A percentile compares a stretch with the other conserved stretches of the same genome.
phyloP scores from a whole-genome alignment of 2,113 vertebrate species.

The Leucoraja erinaceus region DNA sequence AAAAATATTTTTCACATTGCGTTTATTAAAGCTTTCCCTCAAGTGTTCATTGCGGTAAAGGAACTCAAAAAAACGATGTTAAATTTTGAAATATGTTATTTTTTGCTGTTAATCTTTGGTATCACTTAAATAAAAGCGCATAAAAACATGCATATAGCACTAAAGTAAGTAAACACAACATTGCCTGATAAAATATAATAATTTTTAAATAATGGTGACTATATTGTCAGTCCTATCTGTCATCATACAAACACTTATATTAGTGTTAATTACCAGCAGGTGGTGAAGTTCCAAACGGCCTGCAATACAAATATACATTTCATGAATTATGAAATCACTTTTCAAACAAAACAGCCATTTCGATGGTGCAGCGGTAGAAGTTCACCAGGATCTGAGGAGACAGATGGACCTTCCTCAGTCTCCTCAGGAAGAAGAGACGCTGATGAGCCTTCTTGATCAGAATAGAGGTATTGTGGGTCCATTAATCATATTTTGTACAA shows the following conservation, averaged over 20 bases:
- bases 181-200: slow-evolving; percentile 12
- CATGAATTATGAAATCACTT: neutral
- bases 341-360: neutral
- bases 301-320: neutral
- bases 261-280: neutral
- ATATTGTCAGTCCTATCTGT: slow-evolving; percentile 16
- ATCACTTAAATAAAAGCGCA: neutral
- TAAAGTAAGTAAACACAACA: slow-evolving; percentile 1
- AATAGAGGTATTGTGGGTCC: too few relatives aligned
- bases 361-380: too few relatives aligned
- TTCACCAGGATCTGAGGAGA: too few relatives aligned
- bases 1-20: too few relatives aligned
- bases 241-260: neutral
- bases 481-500: neutral
- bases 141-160: neutral
- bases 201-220: too few relatives aligned
- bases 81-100: neutral
- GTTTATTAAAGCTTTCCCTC: neutral
- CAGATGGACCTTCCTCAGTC: too few relatives aligned
- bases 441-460: too few relatives aligned
- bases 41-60: neutral
- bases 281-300: neutral
- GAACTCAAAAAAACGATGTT: neutral
- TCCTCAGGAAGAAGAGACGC: too few relatives aligned
- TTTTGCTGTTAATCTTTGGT: neutral